Base-by-base conservation (phyloP, 1,140 invertebrate genomes). In the Tachypleus tridentatus region DNA sequence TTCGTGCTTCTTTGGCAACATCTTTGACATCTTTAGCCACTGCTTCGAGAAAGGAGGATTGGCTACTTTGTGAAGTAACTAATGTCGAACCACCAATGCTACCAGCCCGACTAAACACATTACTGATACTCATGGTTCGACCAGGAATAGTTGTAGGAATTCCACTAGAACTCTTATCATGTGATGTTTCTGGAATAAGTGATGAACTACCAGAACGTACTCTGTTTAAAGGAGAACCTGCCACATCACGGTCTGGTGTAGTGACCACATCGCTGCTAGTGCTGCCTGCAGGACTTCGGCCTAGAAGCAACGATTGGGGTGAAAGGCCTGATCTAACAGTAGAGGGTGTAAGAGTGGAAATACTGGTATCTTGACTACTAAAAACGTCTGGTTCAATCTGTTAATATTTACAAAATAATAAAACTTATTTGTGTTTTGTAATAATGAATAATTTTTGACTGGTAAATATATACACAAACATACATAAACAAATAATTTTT, bases 1-100 rank as follows among this genome's bases (percentile, higher is more conserved):
- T 91, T 0, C 88, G 87, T 5, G 83, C 88, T 76, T 90, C 90
- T 67, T 87, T 88, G 1, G 91, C 86, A 4, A 89, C 90, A 76
- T 89, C 91, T 72, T 92, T 93, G 0, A 90, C 91, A 72, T 92
- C 88, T 51, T 86, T 82, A 0, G 91, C 64, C 61, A 68, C 63
- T n/a, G 57, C 65, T 54, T 65, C 67, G 5, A 68, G 51, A 5
- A 68, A 51, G 51, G 67, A 68, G 7, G 63, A 60, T 56, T 68
- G 67, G 49, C 67, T 68, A 47, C 64, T 68, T 54, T 68, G 67
- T 7, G 61, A 49, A 4, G 64, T 65, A 9, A 67, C 47, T 5
- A 62, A 53, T 4, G 59, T 59, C 1, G 53, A 7, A 10, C 66
- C 63, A 9, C 62, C 63, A 10, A 61, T 10, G 54, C 63, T 64